These are phyloP conservation scores for Stenichneumon culpator DNA, from an alignment of 2,888 invertebrate species.

Conservation along the genomic window DNA sequence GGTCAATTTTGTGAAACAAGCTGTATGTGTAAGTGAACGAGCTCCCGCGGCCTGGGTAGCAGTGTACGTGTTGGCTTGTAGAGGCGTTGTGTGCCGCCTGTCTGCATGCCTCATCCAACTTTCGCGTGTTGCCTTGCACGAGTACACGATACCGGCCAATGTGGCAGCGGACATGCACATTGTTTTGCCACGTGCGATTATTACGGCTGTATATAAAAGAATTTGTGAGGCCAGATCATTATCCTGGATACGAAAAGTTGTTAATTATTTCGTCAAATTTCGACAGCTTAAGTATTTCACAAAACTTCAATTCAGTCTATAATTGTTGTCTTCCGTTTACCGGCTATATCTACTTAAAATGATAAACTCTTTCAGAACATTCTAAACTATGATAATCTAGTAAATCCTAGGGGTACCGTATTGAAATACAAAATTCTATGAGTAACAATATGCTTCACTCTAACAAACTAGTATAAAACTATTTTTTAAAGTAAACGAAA, in stretches of 20 bases:
- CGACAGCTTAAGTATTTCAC: conserved; percentile 15
- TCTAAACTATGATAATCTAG: conserved; percentile 40
- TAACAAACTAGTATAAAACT: conserved; percentile 70
- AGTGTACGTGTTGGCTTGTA: conserved; percentile 34
- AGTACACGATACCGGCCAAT: conserved; percentile 42
- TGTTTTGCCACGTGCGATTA: conserved; percentile 58
- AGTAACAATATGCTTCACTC: conserved; percentile 58
- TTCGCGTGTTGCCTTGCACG: conserved; percentile 59
- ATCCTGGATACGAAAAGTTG: neutral
- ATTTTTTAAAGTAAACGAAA: conserved; percentile 7
- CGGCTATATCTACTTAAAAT: conserved; percentile 5
- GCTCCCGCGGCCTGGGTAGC: conserved; percentile 41
- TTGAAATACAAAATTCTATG: conserved; percentile 40
- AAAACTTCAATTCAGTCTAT: conserved; percentile 1
- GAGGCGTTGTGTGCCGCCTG: conserved; percentile 28
- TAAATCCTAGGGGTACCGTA: conserved; percentile 30
- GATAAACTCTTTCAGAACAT: neutral
- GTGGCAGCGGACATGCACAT: conserved; percentile 54
- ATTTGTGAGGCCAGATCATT: conserved; percentile 22
- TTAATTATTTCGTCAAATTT: conserved; percentile 11
- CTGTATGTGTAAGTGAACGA: conserved; percentile 35
- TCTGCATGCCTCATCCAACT: conserved; percentile 67
- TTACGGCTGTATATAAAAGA: conserved; percentile 37
- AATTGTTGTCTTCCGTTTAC: neutral
- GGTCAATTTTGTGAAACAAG: conserved; percentile 51